phyloP scores from a whole-genome alignment of 2,888 invertebrate genomes.

The Sycophila texana region DNA sequence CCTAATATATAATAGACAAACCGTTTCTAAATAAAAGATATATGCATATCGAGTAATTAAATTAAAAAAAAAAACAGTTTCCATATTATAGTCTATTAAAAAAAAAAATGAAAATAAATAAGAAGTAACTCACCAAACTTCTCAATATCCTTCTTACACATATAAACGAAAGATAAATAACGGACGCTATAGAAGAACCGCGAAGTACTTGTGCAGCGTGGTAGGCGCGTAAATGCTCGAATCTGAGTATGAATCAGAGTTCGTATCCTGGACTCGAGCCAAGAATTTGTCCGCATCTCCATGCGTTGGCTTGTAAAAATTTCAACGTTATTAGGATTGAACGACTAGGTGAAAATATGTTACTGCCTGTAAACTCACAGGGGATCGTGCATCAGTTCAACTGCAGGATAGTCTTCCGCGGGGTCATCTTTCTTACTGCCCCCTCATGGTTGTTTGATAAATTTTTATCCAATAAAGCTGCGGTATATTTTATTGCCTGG shows the following conservation, averaged over 20 bases:
- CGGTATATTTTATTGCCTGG: too few species aligned
- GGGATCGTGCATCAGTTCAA: background rate
- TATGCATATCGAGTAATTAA: too few species aligned
- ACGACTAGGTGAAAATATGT: slow-evolving; percentile 22
- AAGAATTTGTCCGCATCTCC: slow-evolving; percentile 61
- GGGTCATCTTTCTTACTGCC: too few species aligned
- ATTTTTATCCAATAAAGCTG: too few species aligned
- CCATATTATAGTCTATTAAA: too few species aligned
- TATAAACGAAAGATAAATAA: slow-evolving; percentile 45
- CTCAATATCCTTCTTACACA: background rate
- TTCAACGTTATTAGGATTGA: slow-evolving; percentile 62
- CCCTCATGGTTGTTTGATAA: too few species aligned
- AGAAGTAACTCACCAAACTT: background rate
- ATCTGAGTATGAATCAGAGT: slow-evolving; percentile 33
- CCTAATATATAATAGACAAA: too few species aligned
- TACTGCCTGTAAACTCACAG: slow-evolving; percentile 2
- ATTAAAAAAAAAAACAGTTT: too few species aligned
- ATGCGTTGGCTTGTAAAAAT: slow-evolving; percentile 63
- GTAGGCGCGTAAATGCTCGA: slow-evolving; percentile 16
- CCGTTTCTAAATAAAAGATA: too few species aligned
- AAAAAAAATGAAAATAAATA: background rate
- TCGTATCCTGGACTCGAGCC: slow-evolving; percentile 58
- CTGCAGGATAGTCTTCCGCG: background rate
- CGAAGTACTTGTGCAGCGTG: slow-evolving; percentile 26
- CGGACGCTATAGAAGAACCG: background rate